A percentile compares a stretch with the other conserved stretches of the same genome.
These are phyloP conservation scores for Heliconius melpomene DNA, from an alignment of 1,140 invertebrate genomes.

Conservation along the genomic window DNA sequence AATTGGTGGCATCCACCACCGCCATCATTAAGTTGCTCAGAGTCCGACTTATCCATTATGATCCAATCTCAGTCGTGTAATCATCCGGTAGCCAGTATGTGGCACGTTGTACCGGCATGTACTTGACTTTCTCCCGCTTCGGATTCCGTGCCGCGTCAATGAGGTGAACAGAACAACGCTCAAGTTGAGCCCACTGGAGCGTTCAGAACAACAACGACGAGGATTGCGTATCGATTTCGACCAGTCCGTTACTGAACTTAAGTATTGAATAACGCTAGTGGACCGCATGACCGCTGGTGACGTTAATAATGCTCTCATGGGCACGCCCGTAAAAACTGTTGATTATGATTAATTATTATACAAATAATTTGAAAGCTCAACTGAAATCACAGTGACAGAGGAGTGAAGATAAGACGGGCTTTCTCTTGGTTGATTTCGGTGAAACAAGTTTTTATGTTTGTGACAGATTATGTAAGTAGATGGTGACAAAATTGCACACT, in stretches of 20 bases:
- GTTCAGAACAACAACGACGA: constrained; percentile 53
- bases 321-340: constrained; percentile 22
- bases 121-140: constrained; percentile 74
- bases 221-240: constrained; percentile 67
- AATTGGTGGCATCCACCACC: constrained; percentile 51
- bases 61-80: constrained; percentile 68
- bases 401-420: constrained; percentile 55
- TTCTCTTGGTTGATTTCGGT: constrained; percentile 62
- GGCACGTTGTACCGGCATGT: constrained; percentile 61
- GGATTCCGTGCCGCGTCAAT: constrained; percentile 70
- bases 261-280: constrained; percentile 60
- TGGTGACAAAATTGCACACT: constrained; percentile 65
- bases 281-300: constrained; percentile 50
- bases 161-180: constrained; percentile 69
- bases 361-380: constrained; percentile 45
- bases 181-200: constrained; percentile 65
- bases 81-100: constrained; percentile 63
- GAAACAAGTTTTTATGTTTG: constrained; percentile 64
- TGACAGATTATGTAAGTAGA: constrained; percentile 63
- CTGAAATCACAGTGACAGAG: constrained; percentile 43
- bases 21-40: constrained; percentile 49
- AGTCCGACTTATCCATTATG: constrained; percentile 67
- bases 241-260: constrained; percentile 56
- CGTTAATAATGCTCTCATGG: constrained; percentile 43
- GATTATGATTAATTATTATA: constrained; percentile 22